phyloP scores from a whole-genome alignment of 2,888 invertebrate genomes.

The Agapostemon virescens region DNA sequence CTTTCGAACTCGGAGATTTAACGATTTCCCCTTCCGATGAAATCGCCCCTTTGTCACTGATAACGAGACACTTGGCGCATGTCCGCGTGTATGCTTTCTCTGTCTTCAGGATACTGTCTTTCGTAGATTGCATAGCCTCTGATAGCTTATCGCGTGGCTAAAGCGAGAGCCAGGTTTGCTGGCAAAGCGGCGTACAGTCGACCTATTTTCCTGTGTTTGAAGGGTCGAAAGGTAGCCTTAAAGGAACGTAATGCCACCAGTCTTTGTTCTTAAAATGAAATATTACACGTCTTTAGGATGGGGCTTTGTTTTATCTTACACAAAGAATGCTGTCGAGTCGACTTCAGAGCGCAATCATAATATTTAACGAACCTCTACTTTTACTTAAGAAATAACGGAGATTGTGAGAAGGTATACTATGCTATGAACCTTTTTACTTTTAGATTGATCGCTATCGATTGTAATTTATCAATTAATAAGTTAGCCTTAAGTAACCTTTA shows the following conservation, averaged over 20 bases:
- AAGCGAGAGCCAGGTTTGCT: slow-evolving; percentile 11
- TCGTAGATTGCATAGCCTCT: slow-evolving; percentile 39
- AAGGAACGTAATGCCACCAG: slow-evolving; percentile 12
- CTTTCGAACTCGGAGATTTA: slow-evolving; percentile 4
- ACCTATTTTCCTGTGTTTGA: slow-evolving; percentile 54
- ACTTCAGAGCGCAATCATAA: not conserved
- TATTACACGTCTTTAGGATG: not conserved
- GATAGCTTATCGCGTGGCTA: slow-evolving; percentile 54
- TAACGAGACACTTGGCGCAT: slow-evolving; percentile 26
- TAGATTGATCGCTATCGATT: not conserved
- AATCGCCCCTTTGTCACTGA: slow-evolving; percentile 25
- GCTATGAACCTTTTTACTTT: not conserved
- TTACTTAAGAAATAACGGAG: not conserved
- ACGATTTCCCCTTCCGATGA: not conserved
- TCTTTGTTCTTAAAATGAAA: slow-evolving; percentile 14
- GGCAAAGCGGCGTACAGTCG: slow-evolving; percentile 28
- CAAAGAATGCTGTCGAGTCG: not conserved
- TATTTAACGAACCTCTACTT: not conserved
- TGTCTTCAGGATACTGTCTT: slow-evolving; percentile 14
- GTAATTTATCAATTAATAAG: not conserved
- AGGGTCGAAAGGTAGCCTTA: slow-evolving; percentile 44
- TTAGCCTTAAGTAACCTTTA: not conserved
- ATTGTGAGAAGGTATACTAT: not conserved
- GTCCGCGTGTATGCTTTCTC: slow-evolving; percentile 17
- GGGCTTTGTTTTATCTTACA: not conserved